Percentiles rank a stretch among this genome's conserved stretches.
Evolutionary conservation across 1,140 invertebrate genomes (phyloP).

Genomic region (Saccostrea cuccullata): DNA sequence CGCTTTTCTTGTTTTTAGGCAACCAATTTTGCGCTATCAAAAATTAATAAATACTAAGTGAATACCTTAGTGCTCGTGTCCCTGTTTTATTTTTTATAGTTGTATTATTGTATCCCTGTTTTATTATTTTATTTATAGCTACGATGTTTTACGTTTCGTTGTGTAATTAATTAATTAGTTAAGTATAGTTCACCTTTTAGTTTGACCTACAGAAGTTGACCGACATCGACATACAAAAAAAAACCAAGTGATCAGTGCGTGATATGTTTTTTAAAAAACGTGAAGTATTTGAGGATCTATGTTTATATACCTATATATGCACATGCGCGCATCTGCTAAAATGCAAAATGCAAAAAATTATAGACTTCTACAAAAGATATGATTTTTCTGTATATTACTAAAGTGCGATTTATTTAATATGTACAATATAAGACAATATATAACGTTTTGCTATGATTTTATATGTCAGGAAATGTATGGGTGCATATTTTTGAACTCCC

Average conservation of each 20-base stretch:
- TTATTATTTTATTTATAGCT: too few relatives aligned
- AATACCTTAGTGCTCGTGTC: too few relatives aligned
- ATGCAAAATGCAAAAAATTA: not conserved
- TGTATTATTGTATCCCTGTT: too few relatives aligned
- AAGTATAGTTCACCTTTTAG: not conserved
- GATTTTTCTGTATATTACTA: not conserved
- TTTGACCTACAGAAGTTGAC: not conserved
- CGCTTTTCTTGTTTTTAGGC: too few relatives aligned
- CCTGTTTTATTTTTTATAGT: too few relatives aligned
- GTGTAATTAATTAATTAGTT: not conserved
- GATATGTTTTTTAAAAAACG: not conserved
- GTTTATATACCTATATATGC: not conserved
- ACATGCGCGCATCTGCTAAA: not conserved
- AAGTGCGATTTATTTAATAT: not conserved
- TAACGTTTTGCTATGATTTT: not conserved
- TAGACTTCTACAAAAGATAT: not conserved
- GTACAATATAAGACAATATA: not conserved
- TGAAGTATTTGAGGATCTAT: not conserved
- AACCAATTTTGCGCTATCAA: too few relatives aligned
- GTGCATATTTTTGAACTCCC: not conserved
- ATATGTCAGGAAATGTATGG: not conserved
- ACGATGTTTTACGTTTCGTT: too few relatives aligned
- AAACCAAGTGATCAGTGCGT: constrained; percentile 4
- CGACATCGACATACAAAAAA: not conserved
- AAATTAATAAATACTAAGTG: too few relatives aligned